Base-by-base conservation (phyloP, 2,888 invertebrate species). In the Mythimna albipuncta region DNA sequence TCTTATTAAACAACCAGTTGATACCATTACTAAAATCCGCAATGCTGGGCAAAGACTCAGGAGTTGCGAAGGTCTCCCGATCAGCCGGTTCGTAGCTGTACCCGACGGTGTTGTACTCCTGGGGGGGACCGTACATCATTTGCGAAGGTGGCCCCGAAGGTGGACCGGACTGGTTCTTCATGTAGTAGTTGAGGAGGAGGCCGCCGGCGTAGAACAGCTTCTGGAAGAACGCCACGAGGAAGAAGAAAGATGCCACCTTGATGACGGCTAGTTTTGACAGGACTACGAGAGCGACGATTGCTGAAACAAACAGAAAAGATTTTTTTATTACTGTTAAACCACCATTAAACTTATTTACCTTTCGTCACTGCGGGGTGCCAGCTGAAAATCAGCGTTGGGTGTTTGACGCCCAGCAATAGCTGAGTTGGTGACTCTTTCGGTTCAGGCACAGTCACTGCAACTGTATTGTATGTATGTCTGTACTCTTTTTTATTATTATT, bases 11-110 rank as follows among this genome's bases (percentile, higher is more conserved):
- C 38, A 95, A 82, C 94, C 94, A 94, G 64, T 85, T 90, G 4
- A 94, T 89, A 0, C 92, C 89, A 6, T 90, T 89, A 2, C 92
- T 90, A 0, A 94, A 80, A 62, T 94, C 94, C 0, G 91, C 82
- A n/a, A 91, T 77, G 58, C 89, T 90, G 0, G 93, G 93, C 52
- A 91, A 80, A 0, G 88, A 80, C 50, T 89, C 77, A 0, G 91
- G 90, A 4, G 87, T 78, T 58, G 87, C 81, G 54, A 90, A 87
- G 0, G 88, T 86, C 35, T 95, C 94, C 3, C 85, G 87, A 0
- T 94, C 94, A 0, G 94, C 92, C 0, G 94, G 91, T 0, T 94
- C 95, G n/a, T 95, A 95, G 68, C 91, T 95, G 81, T 95, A 96
- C 2, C 96, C 95, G 0, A 96, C 86, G 0, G 95, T 96, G 69